These are phyloP conservation scores for Andinoacara biseriatus DNA, from an alignment of 2,113 vertebrate genomes.

Conservation along the genomic window DNA sequence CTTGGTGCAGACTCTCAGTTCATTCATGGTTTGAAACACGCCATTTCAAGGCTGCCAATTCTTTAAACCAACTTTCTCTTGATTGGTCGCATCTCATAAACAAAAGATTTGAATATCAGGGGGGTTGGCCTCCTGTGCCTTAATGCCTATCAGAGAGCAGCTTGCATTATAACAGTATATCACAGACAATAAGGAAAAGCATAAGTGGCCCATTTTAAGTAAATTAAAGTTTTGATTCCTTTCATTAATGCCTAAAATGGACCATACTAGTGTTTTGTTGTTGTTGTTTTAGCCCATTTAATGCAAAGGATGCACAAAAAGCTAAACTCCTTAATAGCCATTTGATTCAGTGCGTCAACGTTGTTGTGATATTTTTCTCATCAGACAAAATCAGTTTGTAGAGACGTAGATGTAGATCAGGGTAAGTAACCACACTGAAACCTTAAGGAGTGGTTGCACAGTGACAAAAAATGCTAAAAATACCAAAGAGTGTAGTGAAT, in stretches of 20 bases:
- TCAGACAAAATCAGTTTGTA: constrained; percentile 3
- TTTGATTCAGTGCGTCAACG: constrained; percentile 25
- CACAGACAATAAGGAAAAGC: neutral
- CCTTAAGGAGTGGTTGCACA: neutral
- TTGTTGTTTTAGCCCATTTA: constrained; percentile 51
- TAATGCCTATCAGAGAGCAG: neutral
- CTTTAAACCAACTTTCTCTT: neutral
- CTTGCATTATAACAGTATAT: neutral
- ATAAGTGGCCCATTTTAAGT: constrained; percentile 1
- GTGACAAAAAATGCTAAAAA: neutral
- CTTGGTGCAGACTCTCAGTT: neutral
- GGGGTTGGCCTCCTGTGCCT: neutral
- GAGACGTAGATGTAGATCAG: neutral
- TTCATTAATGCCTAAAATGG: constrained; percentile 40
- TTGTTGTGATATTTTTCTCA: too few relatives aligned
- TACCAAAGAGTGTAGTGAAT: neutral
- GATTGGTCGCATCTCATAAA: neutral
- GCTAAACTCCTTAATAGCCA: neutral
- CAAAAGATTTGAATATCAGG: neutral
- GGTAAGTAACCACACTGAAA: neutral
- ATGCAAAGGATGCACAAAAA: constrained; percentile 47
- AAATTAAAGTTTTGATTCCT: constrained; percentile 15
- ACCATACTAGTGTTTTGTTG: constrained; percentile 67
- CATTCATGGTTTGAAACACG: neutral
- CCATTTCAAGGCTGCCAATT: neutral